Evolutionary conservation across 2,888 invertebrate genomes (phyloP), one percentile per base, ranked within the genome.

Genomic region (Drosophila birchii): DNA sequence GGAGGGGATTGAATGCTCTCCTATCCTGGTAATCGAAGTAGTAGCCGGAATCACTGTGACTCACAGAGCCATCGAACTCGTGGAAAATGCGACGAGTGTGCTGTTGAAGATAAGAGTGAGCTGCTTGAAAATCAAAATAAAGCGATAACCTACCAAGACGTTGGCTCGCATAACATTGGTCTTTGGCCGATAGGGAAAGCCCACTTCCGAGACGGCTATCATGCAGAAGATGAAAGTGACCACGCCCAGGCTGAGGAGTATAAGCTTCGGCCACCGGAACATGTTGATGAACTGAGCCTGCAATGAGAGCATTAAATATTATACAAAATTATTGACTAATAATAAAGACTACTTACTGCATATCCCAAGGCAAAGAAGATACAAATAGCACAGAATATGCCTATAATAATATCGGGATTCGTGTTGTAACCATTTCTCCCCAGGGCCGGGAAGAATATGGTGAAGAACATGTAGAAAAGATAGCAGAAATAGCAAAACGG

Each of bases 361-460:
- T 90, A 92, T 4, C 92, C 92, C 71, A 90, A 55, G 9, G 91
- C 75, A 3, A 92, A 67, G 7, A 92, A 69, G 3, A 90, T 87
- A 26, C 90, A 87, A 38, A 91, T 9, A 4, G 86, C 78, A 43
- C 91, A 92, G 2, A 94, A 70, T 3, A 92, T 81, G 3, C 93
- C 93, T 67, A 95, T 93, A 16, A 94, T 81, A 3, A 94, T 60
- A 79, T 95, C 95, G 0, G 95, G 94, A 81, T 93, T 93, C 1
- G 90, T 76, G 7, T 84, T 86, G 3, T 92, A 90, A 2, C 94
- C 94, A 45, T 92, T 90, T 3, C 95, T 91, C 0, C 94, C 95
- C 91, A 94, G 93, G 72, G 95, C 93, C 0, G 95, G 95, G 26
- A 95, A 93, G 71, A 94, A 93, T 56, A 94, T 92, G 34, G 91